Evolutionary conservation across 2,113 vertebrate genomes (phyloP), one percentile per base, ranked within the genome.

Genomic region (Ochotona curzoniae): DNA sequence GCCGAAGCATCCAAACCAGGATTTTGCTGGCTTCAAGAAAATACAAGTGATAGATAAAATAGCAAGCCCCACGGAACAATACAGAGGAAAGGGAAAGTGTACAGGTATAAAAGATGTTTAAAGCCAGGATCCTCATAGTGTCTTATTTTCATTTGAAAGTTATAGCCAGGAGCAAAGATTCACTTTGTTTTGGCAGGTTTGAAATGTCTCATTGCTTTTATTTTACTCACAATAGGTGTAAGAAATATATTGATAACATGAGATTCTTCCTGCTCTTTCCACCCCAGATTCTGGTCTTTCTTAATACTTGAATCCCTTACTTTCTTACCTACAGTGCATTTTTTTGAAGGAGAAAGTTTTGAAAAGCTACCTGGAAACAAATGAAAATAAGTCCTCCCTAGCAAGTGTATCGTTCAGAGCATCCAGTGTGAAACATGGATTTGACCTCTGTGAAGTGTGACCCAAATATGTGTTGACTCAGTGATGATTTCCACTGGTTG

Each of bases 1-100:
- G 83, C 93, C 66, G 1, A 97, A 94, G 57, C 89, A 82, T 92
- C 95, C 69, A 89, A 91, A 89, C 44, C 1, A 1, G 38, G 79
- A 88, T 94, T 95, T 93, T 93, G 47, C 83, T 83, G 82, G 93
- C 82, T 97, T 91, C 85, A 87, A 94, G 89, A 84, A 96, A 97
- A 96, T 93, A 94, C 91, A 93, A 96, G 82, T 66, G 38, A 87
- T 90, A 35, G 84, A 90, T 83, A 91, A 93, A 95, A 91, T 28
- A 94, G 69, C 76, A 90, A 94, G 25, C 60, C 74, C 84, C 18
- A 30, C 38, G 54, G 78, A 94, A 89, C 35, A 51, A 61, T 79
- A 82, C 21, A 87, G 95, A 91, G 87, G 93, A 86, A 54, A 88
- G 32, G 89, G 64, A 74, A 89, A 83, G 35, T 79, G 14, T 61